phyloP scores from a whole-genome alignment of 2,113 vertebrate species.

The Abramis brama region DNA sequence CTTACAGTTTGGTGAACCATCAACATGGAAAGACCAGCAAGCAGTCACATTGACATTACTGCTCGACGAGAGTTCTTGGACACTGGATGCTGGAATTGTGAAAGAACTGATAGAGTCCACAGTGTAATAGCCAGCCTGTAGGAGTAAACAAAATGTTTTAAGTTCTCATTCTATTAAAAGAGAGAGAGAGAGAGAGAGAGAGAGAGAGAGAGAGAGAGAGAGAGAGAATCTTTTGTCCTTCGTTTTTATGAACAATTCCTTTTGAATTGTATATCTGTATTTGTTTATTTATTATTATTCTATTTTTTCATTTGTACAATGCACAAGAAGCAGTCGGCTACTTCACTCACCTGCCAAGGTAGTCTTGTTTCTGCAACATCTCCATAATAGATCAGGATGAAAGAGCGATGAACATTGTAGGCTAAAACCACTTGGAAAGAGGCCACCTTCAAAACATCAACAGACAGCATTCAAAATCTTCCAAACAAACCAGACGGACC shows the following conservation, averaged over 20 bases:
- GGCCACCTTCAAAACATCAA: neutral
- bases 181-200: no score
- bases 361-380: neutral
- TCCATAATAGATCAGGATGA: neutral
- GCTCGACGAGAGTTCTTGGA: neutral
- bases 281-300: no score
- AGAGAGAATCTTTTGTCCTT: no score
- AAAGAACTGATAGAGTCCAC: neutral
- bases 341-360: no score
- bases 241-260: no score
- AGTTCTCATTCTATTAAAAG: neutral
- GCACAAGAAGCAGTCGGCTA: no score
- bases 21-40: neutral
- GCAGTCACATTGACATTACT: neutral
- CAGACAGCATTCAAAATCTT: no score
- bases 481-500: no score
- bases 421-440: conserved; percentile 21
- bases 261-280: no score
- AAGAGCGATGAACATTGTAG: neutral
- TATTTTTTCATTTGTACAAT: no score
- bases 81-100: neutral
- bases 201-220: no score
- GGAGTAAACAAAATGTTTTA: neutral
- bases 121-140: neutral
- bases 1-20: no score